Evolutionary conservation across 2,888 invertebrate genomes (phyloP), one percentile per base, ranked within the genome.

Genomic region (Athripsodes cinereus): DNA sequence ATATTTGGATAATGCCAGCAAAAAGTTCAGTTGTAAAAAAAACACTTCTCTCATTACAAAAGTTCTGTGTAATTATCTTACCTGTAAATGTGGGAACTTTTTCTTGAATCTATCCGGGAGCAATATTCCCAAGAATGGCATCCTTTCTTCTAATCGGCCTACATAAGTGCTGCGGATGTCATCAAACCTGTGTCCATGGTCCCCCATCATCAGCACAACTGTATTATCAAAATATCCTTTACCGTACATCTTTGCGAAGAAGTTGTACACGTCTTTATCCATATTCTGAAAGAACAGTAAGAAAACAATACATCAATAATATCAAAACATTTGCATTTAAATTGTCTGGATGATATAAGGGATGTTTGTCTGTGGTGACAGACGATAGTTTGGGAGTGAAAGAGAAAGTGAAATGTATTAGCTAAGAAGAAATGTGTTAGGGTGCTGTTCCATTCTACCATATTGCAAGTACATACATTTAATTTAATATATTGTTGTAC

Each of bases 181-280:
- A 50, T 67, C 67, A 48, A 68, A 65, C 40, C 68, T 59, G 57
- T 68, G 67, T 6, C 68, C 68, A 22, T 68, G 68, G 58, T 68
- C 68, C 2, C 68, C 67, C 52, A 68, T 64, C 10, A 68, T 62
- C 18, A 68, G 52, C 20, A 68, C 52, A 5, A 67, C 65, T 2
- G 68, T 66, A 50, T 66, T 65, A 52, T 67, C 65, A 26, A 68
- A 65, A 1, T 65, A 55, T 11, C 65, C 65, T 22, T 64, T 65
- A 1, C 63, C 59, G 22, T 61, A 63, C 50, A 66, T 62, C 26
- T 62, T 55, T 21, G 60, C 49, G 16, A 68, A 58, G 52, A 68
- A 66, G 10, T 65, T 48, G 21, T 62, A 53, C 10, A 67, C 58
- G 46, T 67, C 67, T 22, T 62, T 53, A 51, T 68, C 68, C 52